Evolutionary conservation across 2,888 invertebrate species (phyloP).

Genomic region (Scaptomyza cyrtandrae): DNA sequence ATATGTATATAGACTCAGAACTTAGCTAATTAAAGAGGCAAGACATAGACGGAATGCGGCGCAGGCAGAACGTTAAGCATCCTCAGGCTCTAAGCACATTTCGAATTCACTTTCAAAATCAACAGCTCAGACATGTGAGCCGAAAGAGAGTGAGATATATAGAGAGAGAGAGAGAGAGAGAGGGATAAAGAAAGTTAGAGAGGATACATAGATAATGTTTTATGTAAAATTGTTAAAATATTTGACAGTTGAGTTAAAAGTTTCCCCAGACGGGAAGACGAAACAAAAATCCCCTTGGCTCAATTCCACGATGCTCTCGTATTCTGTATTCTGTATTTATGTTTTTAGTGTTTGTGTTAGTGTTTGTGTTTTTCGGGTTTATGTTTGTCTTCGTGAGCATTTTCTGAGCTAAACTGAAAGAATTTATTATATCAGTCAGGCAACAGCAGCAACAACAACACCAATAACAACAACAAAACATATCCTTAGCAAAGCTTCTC

Average conservation of each 20-base stretch:
- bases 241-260: slow-evolving; percentile 78
- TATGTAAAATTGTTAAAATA: slow-evolving; percentile 79
- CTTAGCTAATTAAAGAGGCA: slow-evolving; percentile 48
- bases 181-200: no score
- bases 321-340: slow-evolving; percentile 65
- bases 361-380: slow-evolving; percentile 29
- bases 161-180: background rate
- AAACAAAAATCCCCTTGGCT: slow-evolving; percentile 11
- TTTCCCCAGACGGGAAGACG: slow-evolving; percentile 58
- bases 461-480: slow-evolving; percentile 22
- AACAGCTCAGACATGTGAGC: slow-evolving; percentile 42
- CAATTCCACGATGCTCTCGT: slow-evolving; percentile 20
- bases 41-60: background rate
- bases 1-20: slow-evolving; percentile 8
- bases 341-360: slow-evolving; percentile 45
- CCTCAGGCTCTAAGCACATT: slow-evolving; percentile 40
- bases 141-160: slow-evolving; percentile 1
- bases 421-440: slow-evolving; percentile 72
- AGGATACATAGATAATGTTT: slow-evolving; percentile 61
- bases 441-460: slow-evolving; percentile 16
- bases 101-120: slow-evolving; percentile 63
- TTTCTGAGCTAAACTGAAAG: slow-evolving; percentile 70
- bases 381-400: slow-evolving; percentile 64
- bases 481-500: slow-evolving; percentile 62
- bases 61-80: slow-evolving; percentile 2